Conservation (phyloP, 2,888 invertebrate species). For the Aquatica leii region DNA sequence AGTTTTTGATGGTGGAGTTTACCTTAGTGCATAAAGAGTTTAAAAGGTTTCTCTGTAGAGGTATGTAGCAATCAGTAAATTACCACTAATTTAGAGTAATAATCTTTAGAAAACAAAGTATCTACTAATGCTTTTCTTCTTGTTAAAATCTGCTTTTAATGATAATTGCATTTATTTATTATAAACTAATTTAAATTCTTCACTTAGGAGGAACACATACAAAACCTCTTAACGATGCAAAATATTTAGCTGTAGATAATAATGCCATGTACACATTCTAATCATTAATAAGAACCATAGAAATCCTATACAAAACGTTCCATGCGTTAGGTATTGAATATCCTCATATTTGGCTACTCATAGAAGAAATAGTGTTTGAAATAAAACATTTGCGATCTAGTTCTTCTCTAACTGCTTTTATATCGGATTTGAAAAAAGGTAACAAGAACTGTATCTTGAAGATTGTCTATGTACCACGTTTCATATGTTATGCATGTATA, state of each 20-base stretch:
- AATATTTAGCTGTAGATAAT: conserved; percentile 8
- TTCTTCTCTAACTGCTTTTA: not conserved
- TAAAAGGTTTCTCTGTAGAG: too few relatives aligned
- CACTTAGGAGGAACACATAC: too few relatives aligned
- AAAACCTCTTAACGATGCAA: not conserved
- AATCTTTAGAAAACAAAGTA: too few relatives aligned
- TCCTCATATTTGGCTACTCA: not conserved
- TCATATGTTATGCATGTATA: conserved; percentile 7
- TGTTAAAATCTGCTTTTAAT: too few relatives aligned
- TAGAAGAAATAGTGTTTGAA: too few relatives aligned
- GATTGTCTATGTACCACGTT: conserved; percentile 5
- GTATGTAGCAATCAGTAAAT: too few relatives aligned
- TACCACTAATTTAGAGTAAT: too few relatives aligned
- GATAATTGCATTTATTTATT: too few relatives aligned
- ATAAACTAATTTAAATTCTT: too few relatives aligned
- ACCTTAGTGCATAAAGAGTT: too few relatives aligned
- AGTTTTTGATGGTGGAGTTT: too few relatives aligned
- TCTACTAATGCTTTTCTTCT: too few relatives aligned
- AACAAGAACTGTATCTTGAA: conserved; percentile 5
- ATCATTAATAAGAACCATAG: conserved; percentile 4
- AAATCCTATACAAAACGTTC: conserved; percentile 4
- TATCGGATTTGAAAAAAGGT: conserved; percentile 5
- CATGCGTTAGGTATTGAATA: conserved; percentile 10
- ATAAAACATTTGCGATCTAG: not conserved
- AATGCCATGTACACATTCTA: not conserved